Conservation (phyloP, 2,797 vertebrate species). For the Melanotaenia boesemani region DNA sequence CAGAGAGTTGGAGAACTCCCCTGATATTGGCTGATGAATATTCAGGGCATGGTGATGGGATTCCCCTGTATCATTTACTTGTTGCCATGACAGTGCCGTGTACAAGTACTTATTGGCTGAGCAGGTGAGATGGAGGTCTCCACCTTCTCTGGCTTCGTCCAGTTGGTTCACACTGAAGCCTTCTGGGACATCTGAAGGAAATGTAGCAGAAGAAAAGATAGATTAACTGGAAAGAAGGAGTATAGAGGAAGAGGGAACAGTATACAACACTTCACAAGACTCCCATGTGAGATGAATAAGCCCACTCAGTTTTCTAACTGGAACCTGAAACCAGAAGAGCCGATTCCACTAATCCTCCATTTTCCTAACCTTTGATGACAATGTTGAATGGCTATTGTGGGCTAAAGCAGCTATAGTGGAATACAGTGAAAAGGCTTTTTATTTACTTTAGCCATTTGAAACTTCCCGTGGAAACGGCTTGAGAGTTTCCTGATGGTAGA, state of each 20-base stretch:
- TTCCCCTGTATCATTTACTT: constrained; percentile 64
- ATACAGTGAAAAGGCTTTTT: constrained; percentile 88
- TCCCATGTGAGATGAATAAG: constrained; percentile 37
- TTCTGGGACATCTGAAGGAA: constrained; percentile 86
- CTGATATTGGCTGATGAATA: constrained; percentile 68
- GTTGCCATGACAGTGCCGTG: constrained; percentile 88
- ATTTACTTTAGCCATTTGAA: constrained; percentile 99
- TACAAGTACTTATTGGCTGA: constrained; percentile 92
- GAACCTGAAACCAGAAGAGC: constrained; percentile 51
- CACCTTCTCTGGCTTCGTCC: constrained; percentile 89
- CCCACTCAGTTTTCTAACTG: constrained; percentile 40
- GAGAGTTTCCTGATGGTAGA: constrained; percentile 99
- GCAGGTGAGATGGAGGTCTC: constrained; percentile 90
- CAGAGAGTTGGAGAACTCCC: constrained; percentile 86
- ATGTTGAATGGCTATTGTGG: constrained; percentile 84
- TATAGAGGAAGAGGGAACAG: constrained; percentile 12
- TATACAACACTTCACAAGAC: constrained; percentile 5
- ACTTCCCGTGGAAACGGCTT: constrained; percentile 99
- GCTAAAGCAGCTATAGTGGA: constrained; percentile 76
- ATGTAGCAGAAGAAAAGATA: constrained; percentile 14
- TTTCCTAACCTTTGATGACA: constrained; percentile 83
- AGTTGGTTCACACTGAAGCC: constrained; percentile 88
- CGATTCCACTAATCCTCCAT: constrained; percentile 49
- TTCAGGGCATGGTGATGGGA: background rate
- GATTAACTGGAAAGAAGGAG: constrained; percentile 12